A percentile compares a stretch with the other conserved stretches of the same genome.
Evolutionary conservation across 2,113 vertebrate genomes (phyloP).

Genomic region (Lucifuga dentata): DNA sequence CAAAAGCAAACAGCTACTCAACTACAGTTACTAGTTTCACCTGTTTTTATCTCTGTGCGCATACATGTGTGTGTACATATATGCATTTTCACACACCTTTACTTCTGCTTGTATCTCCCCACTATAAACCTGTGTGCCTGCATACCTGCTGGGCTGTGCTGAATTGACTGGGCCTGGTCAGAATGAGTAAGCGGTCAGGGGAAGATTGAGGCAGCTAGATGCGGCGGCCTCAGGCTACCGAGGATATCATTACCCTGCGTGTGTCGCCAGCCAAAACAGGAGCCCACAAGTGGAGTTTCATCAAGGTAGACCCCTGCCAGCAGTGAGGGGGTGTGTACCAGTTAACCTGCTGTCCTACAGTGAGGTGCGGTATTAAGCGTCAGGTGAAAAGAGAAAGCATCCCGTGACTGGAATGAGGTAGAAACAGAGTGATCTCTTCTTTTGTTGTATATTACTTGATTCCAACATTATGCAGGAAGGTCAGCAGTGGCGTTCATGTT

Average conservation of each 20-base stretch:
- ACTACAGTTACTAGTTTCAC: no score
- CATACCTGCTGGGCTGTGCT: slow-evolving; percentile 62
- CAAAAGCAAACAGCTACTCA: no score
- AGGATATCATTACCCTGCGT: slow-evolving; percentile 88
- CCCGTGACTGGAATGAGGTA: slow-evolving; percentile 66
- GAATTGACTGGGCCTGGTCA: slow-evolving; percentile 74
- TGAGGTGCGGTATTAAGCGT: slow-evolving; percentile 80
- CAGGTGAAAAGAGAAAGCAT: slow-evolving; percentile 71
- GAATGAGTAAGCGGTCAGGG: slow-evolving; percentile 83
- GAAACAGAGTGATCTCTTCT: slow-evolving; percentile 28
- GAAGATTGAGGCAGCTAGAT: slow-evolving; percentile 82
- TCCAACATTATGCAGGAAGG: no score
- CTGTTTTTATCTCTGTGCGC: neutral
- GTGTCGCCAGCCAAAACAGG: slow-evolving; percentile 59
- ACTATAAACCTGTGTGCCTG: slow-evolving; percentile 30
- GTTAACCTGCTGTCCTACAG: slow-evolving; percentile 87
- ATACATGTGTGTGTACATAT: neutral
- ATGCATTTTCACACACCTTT: no score
- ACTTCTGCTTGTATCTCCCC: slow-evolving; percentile 24
- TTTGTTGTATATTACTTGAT: no score
- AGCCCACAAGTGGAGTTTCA: slow-evolving; percentile 84
- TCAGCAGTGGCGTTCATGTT: no score
- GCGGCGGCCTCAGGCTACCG: slow-evolving; percentile 78
- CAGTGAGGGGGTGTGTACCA: slow-evolving; percentile 66
- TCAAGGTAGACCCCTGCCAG: slow-evolving; percentile 84